Evolutionary conservation across 2,888 invertebrate genomes (phyloP).

Genomic region (Chymomyza caudatula): DNA sequence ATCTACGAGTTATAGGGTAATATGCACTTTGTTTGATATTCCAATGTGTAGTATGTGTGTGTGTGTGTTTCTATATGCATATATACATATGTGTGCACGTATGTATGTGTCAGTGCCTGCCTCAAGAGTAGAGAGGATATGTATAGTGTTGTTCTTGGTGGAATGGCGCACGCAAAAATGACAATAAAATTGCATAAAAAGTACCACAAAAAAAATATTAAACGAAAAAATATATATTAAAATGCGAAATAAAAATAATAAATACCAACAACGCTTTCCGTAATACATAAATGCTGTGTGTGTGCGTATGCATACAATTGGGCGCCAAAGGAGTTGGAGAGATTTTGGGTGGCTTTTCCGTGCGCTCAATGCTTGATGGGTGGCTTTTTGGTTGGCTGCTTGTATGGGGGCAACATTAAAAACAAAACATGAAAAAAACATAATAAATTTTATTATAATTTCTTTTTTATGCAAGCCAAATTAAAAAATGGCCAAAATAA

Average conservation of each 20-base stretch:
- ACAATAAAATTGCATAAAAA: conserved; percentile 57
- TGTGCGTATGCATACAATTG: neutral
- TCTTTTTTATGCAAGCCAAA: conserved; percentile 43
- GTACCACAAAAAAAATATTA: conserved; percentile 5
- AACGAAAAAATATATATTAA: conserved; percentile 19
- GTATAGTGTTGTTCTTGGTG: conserved; percentile 19
- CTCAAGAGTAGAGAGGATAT: neutral
- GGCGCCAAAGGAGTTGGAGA: neutral
- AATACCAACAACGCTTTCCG: neutral
- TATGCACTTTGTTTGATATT: neutral
- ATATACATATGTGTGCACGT: neutral
- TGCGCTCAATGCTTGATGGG: conserved; percentile 25
- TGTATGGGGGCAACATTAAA: conserved; percentile 16
- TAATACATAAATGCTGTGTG: neutral
- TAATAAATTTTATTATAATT: conserved; percentile 65
- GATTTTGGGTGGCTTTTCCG: conserved; percentile 39
- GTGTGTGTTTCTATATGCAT: neutral
- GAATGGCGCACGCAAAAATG: conserved; percentile 52
- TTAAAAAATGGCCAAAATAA: neutral
- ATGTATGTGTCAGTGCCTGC: neutral
- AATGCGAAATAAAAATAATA: conserved; percentile 19
- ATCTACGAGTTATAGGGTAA: neutral
- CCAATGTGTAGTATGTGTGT: too few relatives aligned
- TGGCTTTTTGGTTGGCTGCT: conserved; percentile 9
- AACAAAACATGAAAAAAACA: conserved; percentile 36